phyloP scores from a whole-genome alignment of 2,888 invertebrate species.

The Linyphia triangularis region DNA sequence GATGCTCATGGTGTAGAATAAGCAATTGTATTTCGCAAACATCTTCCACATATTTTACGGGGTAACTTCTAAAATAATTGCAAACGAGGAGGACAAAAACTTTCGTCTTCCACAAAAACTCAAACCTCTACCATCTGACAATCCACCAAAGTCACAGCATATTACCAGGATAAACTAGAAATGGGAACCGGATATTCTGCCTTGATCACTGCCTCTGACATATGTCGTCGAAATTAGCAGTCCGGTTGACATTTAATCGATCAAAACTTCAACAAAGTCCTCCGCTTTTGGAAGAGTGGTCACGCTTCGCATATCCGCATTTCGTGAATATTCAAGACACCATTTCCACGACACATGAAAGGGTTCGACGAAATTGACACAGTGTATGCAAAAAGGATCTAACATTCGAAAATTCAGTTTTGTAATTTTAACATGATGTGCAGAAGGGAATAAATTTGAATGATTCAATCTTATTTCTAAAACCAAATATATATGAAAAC shows the following conservation, averaged over 20 bases:
- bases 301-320: not conserved
- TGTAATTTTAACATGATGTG: not conserved
- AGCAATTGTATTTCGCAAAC: no score
- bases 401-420: not conserved
- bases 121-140: no score
- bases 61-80: no score
- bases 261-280: not conserved
- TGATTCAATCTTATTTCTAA: no score
- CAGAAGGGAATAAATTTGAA: not conserved
- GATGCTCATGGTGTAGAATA: no score
- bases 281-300: not conserved
- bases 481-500: no score
- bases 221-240: not conserved
- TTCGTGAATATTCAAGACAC: not conserved
- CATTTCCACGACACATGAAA: no score
- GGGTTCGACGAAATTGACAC: constrained; percentile 2
- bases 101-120: no score
- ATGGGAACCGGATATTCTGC: not conserved
- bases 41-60: no score
- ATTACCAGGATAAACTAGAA: not conserved
- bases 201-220: not conserved
- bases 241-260: not conserved
- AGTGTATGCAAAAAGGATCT: not conserved
- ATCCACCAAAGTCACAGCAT: not conserved
- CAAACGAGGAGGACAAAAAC: no score